Conservation (phyloP, 2,888 invertebrate genomes). For the Hirtodrosophila cameraria region DNA sequence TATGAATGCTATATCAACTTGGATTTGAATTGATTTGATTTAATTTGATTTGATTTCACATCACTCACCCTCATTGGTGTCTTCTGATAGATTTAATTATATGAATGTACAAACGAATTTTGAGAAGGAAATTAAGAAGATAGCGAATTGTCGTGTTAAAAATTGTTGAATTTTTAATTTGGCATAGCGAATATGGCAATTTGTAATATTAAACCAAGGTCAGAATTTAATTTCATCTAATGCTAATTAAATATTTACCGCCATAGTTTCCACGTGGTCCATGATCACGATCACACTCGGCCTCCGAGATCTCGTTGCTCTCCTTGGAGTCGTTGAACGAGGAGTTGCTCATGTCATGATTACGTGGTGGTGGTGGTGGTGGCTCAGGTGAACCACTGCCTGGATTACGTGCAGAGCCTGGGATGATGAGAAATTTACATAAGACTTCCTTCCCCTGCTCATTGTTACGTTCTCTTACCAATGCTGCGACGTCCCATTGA, state of each 20-base stretch:
- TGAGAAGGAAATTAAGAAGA: conserved; percentile 59
- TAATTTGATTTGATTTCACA: conserved; percentile 38
- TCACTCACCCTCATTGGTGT: conserved; percentile 84
- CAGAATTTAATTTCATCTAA: not conserved
- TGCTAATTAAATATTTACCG: conserved; percentile 86
- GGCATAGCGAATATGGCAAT: conserved; percentile 12
- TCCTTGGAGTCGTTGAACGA: conserved; percentile 97
- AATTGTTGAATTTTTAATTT: conserved; percentile 42
- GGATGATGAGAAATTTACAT: not conserved
- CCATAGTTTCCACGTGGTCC: conserved; percentile 92
- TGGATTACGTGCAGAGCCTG: conserved; percentile 84
- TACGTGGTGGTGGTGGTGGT: conserved; percentile 91
- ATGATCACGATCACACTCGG: conserved; percentile 94
- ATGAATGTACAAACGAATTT: conserved; percentile 51
- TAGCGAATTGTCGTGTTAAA: conserved; percentile 55
- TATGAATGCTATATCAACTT: conserved; percentile 44
- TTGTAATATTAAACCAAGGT: conserved; percentile 11
- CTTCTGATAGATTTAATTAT: conserved; percentile 77
- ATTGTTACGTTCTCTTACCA: conserved; percentile 69
- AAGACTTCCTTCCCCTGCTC: not conserved
- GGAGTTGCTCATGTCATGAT: conserved; percentile 92
- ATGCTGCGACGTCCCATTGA: conserved; percentile 90
- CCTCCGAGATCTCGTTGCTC: conserved; percentile 96
- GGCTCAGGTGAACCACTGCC: conserved; percentile 87
- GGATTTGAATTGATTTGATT: too few relatives aligned